These are phyloP conservation scores for Saxidomus purpurata DNA, from an alignment of 1,140 invertebrate species.

Conservation along the genomic window DNA sequence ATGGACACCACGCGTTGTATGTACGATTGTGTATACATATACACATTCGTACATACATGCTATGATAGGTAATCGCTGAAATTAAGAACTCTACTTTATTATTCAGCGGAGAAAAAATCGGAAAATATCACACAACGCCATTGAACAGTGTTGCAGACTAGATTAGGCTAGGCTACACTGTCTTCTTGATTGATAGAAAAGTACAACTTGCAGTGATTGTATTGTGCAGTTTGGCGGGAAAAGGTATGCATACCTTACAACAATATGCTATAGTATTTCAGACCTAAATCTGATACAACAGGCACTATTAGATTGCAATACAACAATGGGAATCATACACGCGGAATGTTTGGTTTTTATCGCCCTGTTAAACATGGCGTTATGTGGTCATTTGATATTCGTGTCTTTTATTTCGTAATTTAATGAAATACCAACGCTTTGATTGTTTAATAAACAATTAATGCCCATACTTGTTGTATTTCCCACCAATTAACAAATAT, in stretches of 20 bases:
- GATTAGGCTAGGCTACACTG: too few species aligned
- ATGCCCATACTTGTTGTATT: background rate
- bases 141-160: too few species aligned
- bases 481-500: constrained; percentile 15
- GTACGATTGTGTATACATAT: too few species aligned
- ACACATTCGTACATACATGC: too few species aligned
- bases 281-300: background rate
- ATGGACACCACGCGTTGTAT: too few species aligned
- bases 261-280: background rate
- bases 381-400: constrained; percentile 13
- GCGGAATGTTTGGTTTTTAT: constrained; percentile 48
- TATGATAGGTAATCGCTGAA: too few species aligned
- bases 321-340: background rate
- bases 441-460: constrained; percentile 29
- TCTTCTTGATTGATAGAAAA: too few species aligned
- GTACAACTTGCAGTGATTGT: too few species aligned
- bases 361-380: constrained; percentile 50
- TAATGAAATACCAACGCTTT: constrained; percentile 10
- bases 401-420: constrained; percentile 41
- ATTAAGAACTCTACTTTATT: too few species aligned
- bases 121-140: too few species aligned
- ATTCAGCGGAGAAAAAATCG: too few species aligned
- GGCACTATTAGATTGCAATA: background rate
- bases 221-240: background rate
- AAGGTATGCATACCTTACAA: background rate